phyloP scores from a whole-genome alignment of 2,888 invertebrate genomes.

The Perizoma affinitatum region DNA sequence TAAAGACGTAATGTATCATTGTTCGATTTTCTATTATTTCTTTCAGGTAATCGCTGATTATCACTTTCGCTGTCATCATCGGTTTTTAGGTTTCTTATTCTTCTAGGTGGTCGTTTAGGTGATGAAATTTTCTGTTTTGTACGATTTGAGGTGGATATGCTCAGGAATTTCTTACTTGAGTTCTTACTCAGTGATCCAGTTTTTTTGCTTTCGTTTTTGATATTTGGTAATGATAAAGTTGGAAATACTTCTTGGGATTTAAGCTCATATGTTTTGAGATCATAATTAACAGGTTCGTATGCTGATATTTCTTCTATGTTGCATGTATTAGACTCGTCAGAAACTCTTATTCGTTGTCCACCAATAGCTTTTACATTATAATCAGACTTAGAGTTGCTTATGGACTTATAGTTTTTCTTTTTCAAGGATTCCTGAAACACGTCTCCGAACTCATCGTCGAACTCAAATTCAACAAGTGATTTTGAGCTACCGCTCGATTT shows the following conservation, averaged over 20 bases:
- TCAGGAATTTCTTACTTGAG: slow-evolving; percentile 65
- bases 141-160: slow-evolving; percentile 60
- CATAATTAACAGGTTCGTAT: slow-evolving; percentile 79
- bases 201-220: slow-evolving; percentile 74
- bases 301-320: slow-evolving; percentile 67
- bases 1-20: slow-evolving; percentile 54
- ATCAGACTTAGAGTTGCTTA: slow-evolving; percentile 71
- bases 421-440: slow-evolving; percentile 70
- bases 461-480: slow-evolving; percentile 78
- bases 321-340: slow-evolving; percentile 79
- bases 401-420: slow-evolving; percentile 57
- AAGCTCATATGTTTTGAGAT: slow-evolving; percentile 73
- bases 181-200: slow-evolving; percentile 62
- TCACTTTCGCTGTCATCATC: slow-evolving; percentile 82
- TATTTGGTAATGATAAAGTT: slow-evolving; percentile 71
- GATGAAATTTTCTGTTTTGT: slow-evolving; percentile 79
- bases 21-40: slow-evolving; percentile 56
- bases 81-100: slow-evolving; percentile 74
- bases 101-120: slow-evolving; percentile 86
- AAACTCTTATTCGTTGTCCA: slow-evolving; percentile 87
- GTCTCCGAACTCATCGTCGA: slow-evolving; percentile 79
- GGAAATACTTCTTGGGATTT: slow-evolving; percentile 66
- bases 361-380: slow-evolving; percentile 86
- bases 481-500: slow-evolving; percentile 80
- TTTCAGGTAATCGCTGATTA: slow-evolving; percentile 70